Percentiles rank a stretch among this genome's conserved stretches.
These are phyloP conservation scores for Mustelus asterias DNA, from an alignment of 2,113 vertebrate species.

Conservation along the genomic window DNA sequence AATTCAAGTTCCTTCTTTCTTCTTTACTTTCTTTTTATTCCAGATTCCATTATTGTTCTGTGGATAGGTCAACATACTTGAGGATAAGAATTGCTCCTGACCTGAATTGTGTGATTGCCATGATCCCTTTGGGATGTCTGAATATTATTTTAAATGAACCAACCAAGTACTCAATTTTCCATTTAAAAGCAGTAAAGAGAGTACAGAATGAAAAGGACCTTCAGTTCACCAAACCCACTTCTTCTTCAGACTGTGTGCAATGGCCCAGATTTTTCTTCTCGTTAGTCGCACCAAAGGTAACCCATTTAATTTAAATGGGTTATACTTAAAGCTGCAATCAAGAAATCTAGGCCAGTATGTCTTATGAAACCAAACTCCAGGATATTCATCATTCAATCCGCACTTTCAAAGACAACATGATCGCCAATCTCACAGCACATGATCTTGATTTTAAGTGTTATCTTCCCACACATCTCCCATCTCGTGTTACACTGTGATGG, in stretches of 20 bases:
- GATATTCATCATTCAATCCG: neutral
- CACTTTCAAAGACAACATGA: neutral
- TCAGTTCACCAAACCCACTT: neutral
- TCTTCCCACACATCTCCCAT: neutral
- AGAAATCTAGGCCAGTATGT: neutral
- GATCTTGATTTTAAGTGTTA: neutral
- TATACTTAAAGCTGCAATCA: neutral
- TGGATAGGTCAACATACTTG: neutral
- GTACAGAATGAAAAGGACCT: neutral
- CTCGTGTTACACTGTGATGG: neutral
- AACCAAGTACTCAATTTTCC: neutral
- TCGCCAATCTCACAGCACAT: neutral
- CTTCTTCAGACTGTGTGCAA: neutral
- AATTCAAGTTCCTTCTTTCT: neutral
- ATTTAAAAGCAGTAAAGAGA: neutral
- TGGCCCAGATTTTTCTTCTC: neutral
- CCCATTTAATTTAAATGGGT: slow-evolving; percentile 20
- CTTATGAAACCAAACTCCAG: neutral
- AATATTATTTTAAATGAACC: slow-evolving; percentile 14
- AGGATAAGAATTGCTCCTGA: slow-evolving; percentile 10
- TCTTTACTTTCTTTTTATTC: neutral
- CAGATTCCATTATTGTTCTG: neutral
- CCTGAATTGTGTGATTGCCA: slow-evolving; percentile 6
- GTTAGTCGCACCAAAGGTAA: neutral
- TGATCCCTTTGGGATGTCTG: slow-evolving; percentile 8